Evolutionary conservation across 2,113 vertebrate genomes (phyloP).

Genomic region (Epinephelus moara): DNA sequence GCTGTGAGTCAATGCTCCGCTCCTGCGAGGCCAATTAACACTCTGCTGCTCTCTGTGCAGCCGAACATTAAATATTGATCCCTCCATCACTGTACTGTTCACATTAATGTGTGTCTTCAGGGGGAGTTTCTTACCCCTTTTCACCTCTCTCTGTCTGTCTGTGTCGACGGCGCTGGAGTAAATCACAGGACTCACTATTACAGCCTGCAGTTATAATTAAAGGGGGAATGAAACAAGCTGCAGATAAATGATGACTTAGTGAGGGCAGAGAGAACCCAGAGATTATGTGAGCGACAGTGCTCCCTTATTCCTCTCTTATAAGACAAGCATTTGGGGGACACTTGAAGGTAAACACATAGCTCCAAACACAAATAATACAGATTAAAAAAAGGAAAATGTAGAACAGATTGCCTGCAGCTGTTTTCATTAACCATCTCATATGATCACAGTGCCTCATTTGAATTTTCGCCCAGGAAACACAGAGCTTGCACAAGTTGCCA

Average conservation of each 20-base stretch:
- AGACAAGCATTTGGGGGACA: background rate
- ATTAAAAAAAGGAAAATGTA: background rate
- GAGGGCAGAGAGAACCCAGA: background rate
- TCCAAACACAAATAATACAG: background rate
- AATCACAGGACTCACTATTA: background rate
- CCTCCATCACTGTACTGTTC: conserved; percentile 40
- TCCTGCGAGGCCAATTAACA: conserved; percentile 62
- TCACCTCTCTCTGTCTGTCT: background rate
- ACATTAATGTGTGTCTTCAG: conserved; percentile 53
- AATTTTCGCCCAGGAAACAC: background rate
- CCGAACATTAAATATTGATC: conserved; percentile 68
- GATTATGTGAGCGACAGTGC: too few relatives aligned
- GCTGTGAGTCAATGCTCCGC: conserved; percentile 1
- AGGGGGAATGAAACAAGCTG: background rate
- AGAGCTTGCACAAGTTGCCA: background rate
- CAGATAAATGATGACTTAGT: background rate
- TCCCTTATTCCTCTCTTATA: background rate
- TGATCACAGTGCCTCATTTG: background rate
- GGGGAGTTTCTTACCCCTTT: conserved; percentile 32
- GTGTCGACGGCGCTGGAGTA: background rate
- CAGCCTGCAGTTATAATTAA: conserved; percentile 28
- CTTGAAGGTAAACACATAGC: background rate
- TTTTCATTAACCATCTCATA: background rate
- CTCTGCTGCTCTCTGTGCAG: conserved; percentile 33
- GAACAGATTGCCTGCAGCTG: background rate